Evolutionary conservation across 1,140 invertebrate species (phyloP), one percentile per base, ranked within the genome.

Genomic region (Neodiprion lecontei): DNA sequence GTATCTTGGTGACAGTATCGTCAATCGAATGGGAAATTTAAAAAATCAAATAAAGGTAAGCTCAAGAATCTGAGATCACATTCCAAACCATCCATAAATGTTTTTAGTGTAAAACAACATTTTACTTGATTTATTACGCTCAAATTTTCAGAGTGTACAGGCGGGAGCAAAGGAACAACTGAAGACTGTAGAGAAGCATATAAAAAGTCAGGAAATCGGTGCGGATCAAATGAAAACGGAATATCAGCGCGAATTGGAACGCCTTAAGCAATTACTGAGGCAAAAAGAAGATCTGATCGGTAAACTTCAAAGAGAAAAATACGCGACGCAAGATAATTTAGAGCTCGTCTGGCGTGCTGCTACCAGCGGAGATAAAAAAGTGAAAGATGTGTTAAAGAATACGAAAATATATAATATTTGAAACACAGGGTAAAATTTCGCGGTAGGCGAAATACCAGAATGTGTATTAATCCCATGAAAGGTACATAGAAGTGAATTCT

Each of bases 151-250:
- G 90, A 87, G 81, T 75, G 88, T 91, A 68, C 88, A 90, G 74
- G 87, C 88, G 81, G 89, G 85, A 72, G 88, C 90, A 1, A 89
- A 87, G 81, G 85, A 90, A 70, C 89, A 91, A 79, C 81, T 91
- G 72, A 82, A 85, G 11, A 85, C 86, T 1, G 88, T 90, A 0
- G 90, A 91, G 76, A 89, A 90, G 79, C 86, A 87, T 74, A 89
- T 91, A 17, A 89, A 86, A 76, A 86, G 87, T 70, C 89, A 91
- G 76, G 87, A 90, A 76, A 72, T 85, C 3, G 82, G 82, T 23
- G 87, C 89, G 1, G 85, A 86, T 67, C 79, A 83, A 67, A 87
- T 91, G 85, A 91, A 90, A 79, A 77, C 83, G 4, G 87, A 90
- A 70, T 89, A 91, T 80, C 80, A 85, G 69, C 82, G 85, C 71